phyloP scores from a whole-genome alignment of 2,888 invertebrate species.

The Chloroclysta siterata region DNA sequence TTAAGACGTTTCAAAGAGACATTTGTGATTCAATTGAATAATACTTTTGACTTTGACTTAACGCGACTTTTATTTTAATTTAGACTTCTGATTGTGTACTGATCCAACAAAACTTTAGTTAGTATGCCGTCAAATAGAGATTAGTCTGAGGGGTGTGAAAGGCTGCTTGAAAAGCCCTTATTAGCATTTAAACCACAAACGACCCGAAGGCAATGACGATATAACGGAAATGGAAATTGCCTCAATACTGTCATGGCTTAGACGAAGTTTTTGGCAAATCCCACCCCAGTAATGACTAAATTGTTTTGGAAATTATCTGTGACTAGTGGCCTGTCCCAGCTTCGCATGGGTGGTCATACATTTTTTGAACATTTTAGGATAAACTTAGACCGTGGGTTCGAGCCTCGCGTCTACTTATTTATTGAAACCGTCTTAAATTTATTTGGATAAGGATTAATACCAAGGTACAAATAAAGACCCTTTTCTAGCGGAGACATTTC shows the following conservation, averaged over 20 bases:
- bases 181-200: constrained; percentile 28
- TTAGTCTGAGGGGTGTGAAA: constrained; percentile 3
- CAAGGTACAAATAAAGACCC: too few relatives aligned
- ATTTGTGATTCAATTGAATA: too few relatives aligned
- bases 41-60: not conserved
- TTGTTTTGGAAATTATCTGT: not conserved
- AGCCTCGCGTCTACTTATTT: too few relatives aligned
- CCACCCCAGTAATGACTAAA: not conserved
- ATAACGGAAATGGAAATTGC: constrained; percentile 22
- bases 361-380: too few relatives aligned
- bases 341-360: too few relatives aligned
- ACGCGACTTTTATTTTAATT: not conserved
- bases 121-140: constrained; percentile 12
- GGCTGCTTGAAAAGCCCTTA: constrained; percentile 12
- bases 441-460: too few relatives aligned
- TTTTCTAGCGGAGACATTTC: too few relatives aligned
- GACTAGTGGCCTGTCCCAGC: too few relatives aligned
- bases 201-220: constrained; percentile 4
- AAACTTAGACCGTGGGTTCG: too few relatives aligned
- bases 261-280: constrained; percentile 2
- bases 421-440: too few relatives aligned
- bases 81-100: not conserved
- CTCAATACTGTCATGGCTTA: constrained; percentile 17
- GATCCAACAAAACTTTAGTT: constrained; percentile 2
- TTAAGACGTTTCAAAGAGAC: too few relatives aligned